Conservation (phyloP, 2,888 invertebrate species). For the Sarcophaga carnaria region DNA sequence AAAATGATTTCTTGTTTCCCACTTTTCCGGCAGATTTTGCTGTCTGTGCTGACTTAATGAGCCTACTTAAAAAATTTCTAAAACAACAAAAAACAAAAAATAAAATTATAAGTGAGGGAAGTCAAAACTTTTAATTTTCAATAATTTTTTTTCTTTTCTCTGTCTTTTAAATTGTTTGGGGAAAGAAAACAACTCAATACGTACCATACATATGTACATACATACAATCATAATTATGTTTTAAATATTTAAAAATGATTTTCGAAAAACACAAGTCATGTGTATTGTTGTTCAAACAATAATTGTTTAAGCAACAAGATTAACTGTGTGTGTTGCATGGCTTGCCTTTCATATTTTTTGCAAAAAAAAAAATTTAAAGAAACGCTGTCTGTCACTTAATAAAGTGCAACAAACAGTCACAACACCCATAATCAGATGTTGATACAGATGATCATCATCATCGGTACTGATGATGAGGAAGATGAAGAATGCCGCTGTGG, state of each 20-base stretch:
- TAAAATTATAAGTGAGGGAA: background rate
- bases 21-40: conserved; percentile 54
- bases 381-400: conserved; percentile 65
- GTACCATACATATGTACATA: background rate
- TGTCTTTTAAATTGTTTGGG: too few species aligned
- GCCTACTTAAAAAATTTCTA: conserved; percentile 38
- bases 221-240: conserved; percentile 57
- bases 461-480: conserved; percentile 28
- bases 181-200: background rate
- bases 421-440: conserved; percentile 65
- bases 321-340: background rate
- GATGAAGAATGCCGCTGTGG: conserved; percentile 23
- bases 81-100: background rate
- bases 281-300: conserved; percentile 44
- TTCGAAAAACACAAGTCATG: conserved; percentile 48
- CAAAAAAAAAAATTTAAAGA: conserved; percentile 38
- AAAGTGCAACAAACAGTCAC: conserved; percentile 67
- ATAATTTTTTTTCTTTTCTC: background rate
- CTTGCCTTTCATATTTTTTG: background rate
- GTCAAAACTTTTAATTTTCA: conserved; percentile 5
- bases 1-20: conserved; percentile 21
- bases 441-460: conserved; percentile 39
- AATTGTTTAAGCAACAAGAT: background rate
- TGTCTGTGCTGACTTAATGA: conserved; percentile 52
- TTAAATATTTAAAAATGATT: conserved; percentile 34